These are phyloP conservation scores for Aphidius ervi DNA, from an alignment of 1,140 invertebrate genomes.

Conservation along the genomic window DNA sequence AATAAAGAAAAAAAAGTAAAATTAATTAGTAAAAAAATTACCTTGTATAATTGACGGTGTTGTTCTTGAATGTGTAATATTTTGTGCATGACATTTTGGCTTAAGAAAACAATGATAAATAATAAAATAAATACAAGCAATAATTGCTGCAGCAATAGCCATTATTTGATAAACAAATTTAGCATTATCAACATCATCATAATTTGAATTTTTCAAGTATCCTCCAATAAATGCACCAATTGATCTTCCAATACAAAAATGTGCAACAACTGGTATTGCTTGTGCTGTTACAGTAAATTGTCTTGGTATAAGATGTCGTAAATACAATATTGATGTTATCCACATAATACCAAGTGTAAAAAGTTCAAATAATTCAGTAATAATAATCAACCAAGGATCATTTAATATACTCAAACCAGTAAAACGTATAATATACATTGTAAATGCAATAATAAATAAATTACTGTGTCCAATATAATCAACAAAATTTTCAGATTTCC, in stretches of 20 bases:
- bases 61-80: conserved; percentile 53
- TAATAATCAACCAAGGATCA: conserved; percentile 61
- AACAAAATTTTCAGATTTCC: conserved; percentile 75
- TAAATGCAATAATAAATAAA: conserved; percentile 74
- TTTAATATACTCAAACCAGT: conserved; percentile 63
- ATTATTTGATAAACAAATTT: conserved; percentile 57
- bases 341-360: conserved; percentile 79
- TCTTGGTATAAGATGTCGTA: conserved; percentile 73
- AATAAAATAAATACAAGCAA: conserved; percentile 63
- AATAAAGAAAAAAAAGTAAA: conserved; percentile 15
- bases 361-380: conserved; percentile 73
- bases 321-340: conserved; percentile 77
- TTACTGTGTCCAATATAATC: conserved; percentile 82
- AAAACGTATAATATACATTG: conserved; percentile 67
- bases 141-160: conserved; percentile 59
- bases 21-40: conserved; percentile 31
- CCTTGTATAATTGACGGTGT: conserved; percentile 51
- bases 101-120: conserved; percentile 69
- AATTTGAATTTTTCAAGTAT: conserved; percentile 43
- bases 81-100: conserved; percentile 63
- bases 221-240: conserved; percentile 62
- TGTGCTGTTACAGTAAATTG: conserved; percentile 79
- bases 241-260: conserved; percentile 73
- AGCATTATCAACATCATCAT: conserved; percentile 38
- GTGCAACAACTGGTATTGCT: conserved; percentile 74